Percentiles rank a stretch among this genome's conserved stretches.
Evolutionary conservation across 2,113 vertebrate species (phyloP).

Genomic region (Eulemur macaco): DNA sequence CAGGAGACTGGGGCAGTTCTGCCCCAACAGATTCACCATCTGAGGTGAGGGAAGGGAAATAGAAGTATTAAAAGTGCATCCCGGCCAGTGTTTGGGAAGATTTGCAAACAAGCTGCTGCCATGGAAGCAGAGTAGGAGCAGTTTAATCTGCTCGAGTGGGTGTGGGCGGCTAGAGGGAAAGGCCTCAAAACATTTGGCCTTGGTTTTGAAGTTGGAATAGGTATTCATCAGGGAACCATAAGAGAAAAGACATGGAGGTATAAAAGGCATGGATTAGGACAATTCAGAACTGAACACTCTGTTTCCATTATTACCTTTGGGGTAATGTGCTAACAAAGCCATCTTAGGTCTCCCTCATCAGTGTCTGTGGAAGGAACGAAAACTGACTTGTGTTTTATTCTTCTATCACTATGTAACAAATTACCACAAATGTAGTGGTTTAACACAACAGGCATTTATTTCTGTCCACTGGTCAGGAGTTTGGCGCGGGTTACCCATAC

Average conservation of each 20-base stretch:
- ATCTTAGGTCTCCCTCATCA: neutral
- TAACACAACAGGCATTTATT: neutral
- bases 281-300: neutral
- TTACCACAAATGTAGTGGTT: neutral
- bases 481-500: neutral
- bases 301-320: neutral
- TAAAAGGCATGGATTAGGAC: neutral
- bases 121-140: neutral
- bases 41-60: rapidly evolving
- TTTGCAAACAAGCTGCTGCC: neutral
- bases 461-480: neutral
- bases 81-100: neutral
- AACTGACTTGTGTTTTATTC: neutral
- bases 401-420: neutral
- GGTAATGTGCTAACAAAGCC: neutral
- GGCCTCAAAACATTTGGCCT: neutral
- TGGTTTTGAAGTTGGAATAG: neutral
- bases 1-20: neutral
- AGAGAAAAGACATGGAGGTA: neutral
- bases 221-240: neutral
- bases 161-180: neutral
- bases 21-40: neutral
- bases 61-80: neutral
- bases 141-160: neutral
- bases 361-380: neutral